phyloP scores from a whole-genome alignment of 2,797 vertebrate genomes.

The Muscicapa striata region DNA sequence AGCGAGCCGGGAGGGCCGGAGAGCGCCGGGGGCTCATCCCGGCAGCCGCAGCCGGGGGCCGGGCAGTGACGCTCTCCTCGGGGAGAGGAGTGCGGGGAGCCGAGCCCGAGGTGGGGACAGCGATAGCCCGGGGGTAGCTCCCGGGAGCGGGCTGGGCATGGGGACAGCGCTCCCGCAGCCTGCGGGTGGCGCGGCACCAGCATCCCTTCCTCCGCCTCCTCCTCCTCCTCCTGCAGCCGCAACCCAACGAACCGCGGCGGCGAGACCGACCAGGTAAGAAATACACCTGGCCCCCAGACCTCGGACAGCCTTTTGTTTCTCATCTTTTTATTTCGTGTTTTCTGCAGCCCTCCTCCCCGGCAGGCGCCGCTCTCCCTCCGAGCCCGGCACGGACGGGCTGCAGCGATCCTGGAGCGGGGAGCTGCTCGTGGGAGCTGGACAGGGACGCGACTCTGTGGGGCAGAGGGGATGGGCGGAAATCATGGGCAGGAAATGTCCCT shows the following conservation, averaged over 20 bases:
- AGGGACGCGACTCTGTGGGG: neutral
- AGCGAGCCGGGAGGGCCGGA: neutral
- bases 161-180: neutral
- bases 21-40: neutral
- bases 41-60: neutral
- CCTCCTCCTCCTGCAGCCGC: neutral
- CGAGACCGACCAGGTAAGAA: slow-evolving; percentile 59
- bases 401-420: neutral
- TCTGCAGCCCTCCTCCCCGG: neutral
- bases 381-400: neutral
- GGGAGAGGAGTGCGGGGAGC: neutral
- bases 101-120: neutral
- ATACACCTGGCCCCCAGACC: neutral
- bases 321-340: neutral
- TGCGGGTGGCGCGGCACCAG: neutral
- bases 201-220: neutral
- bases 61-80: neutral
- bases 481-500: neutral
- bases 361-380: too few species aligned
- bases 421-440: neutral
- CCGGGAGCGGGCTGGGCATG: neutral
- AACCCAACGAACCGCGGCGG: neutral
- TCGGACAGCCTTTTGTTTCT: neutral
- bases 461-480: neutral
- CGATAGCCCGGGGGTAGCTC: neutral